Evolutionary conservation across 2,797 vertebrate species (phyloP).

Genomic region (Hoplostethus atlanticus): DNA sequence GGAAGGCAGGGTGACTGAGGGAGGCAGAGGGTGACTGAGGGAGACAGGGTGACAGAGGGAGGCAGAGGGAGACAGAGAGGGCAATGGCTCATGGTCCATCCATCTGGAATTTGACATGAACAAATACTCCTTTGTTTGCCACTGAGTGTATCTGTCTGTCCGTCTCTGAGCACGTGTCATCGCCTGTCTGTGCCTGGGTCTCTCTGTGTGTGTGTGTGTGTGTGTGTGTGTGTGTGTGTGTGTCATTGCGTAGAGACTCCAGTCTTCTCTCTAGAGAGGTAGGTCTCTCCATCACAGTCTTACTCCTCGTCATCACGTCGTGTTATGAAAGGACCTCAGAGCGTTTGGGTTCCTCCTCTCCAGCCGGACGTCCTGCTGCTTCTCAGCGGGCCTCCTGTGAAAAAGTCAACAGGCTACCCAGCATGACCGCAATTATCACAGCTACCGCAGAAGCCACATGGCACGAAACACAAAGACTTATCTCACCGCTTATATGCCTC

Average conservation of each 20-base stretch:
- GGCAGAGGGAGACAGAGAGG: not conserved
- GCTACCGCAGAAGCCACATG: constrained; percentile 21
- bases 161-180: constrained; percentile 34
- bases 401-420: not conserved
- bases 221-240: not conserved
- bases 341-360: too few relatives aligned
- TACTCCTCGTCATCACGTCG: too few relatives aligned
- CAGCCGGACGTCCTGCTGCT: not conserved
- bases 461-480: constrained; percentile 17
- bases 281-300: not conserved
- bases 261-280: too few relatives aligned
- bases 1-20: too few relatives aligned
- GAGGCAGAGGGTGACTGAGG: too few relatives aligned
- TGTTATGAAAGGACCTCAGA: too few relatives aligned
- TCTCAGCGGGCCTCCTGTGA: not conserved
- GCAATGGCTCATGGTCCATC: constrained; percentile 56
- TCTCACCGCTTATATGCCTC: constrained; percentile 31
- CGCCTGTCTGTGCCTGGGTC: constrained; percentile 12
- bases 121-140: constrained; percentile 70
- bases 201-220: not conserved
- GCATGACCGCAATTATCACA: constrained; percentile 5
- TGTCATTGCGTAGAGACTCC: too few relatives aligned
- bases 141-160: not conserved
- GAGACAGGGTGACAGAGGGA: too few relatives aligned
- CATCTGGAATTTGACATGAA: constrained; percentile 63